Percentiles rank a stretch among this genome's conserved stretches.
phyloP scores from a whole-genome alignment of 2,113 vertebrate genomes.

The Acanthisitta chloris region DNA sequence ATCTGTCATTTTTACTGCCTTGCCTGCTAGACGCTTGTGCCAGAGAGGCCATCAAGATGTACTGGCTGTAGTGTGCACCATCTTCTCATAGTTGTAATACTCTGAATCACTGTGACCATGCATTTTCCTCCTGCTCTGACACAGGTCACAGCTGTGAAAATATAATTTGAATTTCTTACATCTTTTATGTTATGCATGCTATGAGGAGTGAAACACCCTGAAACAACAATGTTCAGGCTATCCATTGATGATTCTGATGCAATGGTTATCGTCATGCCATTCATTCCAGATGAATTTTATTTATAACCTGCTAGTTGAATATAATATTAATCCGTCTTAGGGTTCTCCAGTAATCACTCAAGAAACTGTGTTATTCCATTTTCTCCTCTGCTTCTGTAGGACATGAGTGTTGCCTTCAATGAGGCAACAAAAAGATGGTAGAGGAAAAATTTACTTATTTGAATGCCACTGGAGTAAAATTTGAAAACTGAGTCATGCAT shows the following conservation, averaged over 20 bases:
- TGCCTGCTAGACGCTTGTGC: background rate
- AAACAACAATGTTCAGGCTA: background rate
- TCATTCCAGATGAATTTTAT: background rate
- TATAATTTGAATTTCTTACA: background rate
- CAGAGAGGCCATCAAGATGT: background rate
- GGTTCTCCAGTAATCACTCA: background rate
- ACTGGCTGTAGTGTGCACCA: background rate
- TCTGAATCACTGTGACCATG: background rate
- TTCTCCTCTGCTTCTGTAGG: background rate
- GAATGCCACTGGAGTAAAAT: background rate
- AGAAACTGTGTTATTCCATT: background rate
- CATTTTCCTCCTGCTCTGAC: background rate
- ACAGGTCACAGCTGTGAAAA: background rate
- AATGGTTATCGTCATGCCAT: background rate
- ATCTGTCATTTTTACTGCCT: constrained; percentile 18
- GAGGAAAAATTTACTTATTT: background rate
- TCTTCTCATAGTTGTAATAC: background rate
- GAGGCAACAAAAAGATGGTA: background rate
- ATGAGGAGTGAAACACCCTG: background rate
- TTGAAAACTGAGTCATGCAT: background rate
- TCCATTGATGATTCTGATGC: background rate
- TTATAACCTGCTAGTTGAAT: background rate
- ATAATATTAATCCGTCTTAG: background rate
- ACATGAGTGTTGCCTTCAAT: background rate
- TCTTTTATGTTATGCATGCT: background rate